phyloP scores from a whole-genome alignment of 2,797 vertebrate species.

The Dromococcyx pavoninus region DNA sequence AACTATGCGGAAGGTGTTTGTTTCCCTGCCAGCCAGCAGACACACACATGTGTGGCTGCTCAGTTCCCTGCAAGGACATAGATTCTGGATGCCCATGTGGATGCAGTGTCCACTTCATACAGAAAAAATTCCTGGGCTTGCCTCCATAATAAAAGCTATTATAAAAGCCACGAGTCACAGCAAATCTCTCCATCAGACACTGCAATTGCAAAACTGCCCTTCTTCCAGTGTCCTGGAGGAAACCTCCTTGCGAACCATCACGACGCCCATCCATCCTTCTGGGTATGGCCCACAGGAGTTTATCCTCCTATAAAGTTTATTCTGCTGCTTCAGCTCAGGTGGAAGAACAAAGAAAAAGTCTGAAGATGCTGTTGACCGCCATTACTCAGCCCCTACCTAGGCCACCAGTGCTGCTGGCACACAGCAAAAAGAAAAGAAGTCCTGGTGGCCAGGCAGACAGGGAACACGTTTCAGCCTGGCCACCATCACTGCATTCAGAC shows the following conservation, averaged over 20 bases:
- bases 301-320: conserved; percentile 72
- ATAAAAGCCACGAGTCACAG: not conserved
- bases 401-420: not conserved
- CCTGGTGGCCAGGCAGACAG: not conserved
- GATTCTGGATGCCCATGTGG: rapidly evolving
- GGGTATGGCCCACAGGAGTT: conserved; percentile 42
- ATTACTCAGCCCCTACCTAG: not conserved
- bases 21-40: not conserved
- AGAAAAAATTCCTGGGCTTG: not conserved
- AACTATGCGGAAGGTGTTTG: not conserved
- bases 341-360: conserved; percentile 43
- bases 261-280: not conserved
- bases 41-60: rapidly evolving
- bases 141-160: not conserved
- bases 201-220: not conserved
- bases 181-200: not conserved
- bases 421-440: rapidly evolving
- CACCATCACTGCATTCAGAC: rapidly evolving
- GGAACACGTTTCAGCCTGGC: rapidly evolving
- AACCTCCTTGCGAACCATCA: not conserved
- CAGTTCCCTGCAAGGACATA: not conserved
- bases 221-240: not conserved
- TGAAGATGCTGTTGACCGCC: conserved; percentile 29
- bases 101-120: rapidly evolving
- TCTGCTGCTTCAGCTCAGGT: conserved; percentile 67